phyloP scores from a whole-genome alignment of 2,797 vertebrate species.

The Malacoraja senta region DNA sequence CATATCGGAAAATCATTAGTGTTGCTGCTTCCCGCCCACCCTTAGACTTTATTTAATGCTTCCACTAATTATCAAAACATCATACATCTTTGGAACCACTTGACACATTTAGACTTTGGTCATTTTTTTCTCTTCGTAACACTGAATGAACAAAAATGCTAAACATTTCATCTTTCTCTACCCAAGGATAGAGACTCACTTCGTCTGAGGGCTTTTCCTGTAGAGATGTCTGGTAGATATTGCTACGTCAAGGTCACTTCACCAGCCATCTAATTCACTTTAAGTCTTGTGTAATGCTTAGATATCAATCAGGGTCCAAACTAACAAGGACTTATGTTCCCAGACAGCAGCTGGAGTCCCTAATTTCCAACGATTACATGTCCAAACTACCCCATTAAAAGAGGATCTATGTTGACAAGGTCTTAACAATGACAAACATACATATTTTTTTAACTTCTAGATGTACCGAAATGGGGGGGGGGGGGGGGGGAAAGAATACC shows the following conservation, averaged over 20 bases:
- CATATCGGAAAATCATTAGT: neutral
- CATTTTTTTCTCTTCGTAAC: neutral
- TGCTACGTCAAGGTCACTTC: constrained; percentile 25
- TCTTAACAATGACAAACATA: neutral
- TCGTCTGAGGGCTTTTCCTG: neutral
- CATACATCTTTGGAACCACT: neutral
- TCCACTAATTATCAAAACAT: neutral
- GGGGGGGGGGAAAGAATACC: neutral
- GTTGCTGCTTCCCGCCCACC: neutral
- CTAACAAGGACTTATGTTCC: constrained; percentile 33
- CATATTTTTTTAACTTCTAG: neutral
- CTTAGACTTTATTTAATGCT: neutral
- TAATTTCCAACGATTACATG: constrained; percentile 29
- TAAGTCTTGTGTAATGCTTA: constrained; percentile 3
- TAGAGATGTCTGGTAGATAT: neutral
- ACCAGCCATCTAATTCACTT: constrained; percentile 21
- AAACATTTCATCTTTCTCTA: neutral
- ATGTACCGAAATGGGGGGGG: neutral
- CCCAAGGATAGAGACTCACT: neutral
- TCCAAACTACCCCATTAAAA: constrained; percentile 15
- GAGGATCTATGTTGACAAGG: neutral
- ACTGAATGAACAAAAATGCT: neutral
- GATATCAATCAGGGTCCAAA: constrained; percentile 32
- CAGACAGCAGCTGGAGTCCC: neutral
- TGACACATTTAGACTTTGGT: constrained; percentile 4